Evolutionary conservation across 1,140 invertebrate species (phyloP), one percentile per base, ranked within the genome.

Genomic region (Drosophila parvula): DNA sequence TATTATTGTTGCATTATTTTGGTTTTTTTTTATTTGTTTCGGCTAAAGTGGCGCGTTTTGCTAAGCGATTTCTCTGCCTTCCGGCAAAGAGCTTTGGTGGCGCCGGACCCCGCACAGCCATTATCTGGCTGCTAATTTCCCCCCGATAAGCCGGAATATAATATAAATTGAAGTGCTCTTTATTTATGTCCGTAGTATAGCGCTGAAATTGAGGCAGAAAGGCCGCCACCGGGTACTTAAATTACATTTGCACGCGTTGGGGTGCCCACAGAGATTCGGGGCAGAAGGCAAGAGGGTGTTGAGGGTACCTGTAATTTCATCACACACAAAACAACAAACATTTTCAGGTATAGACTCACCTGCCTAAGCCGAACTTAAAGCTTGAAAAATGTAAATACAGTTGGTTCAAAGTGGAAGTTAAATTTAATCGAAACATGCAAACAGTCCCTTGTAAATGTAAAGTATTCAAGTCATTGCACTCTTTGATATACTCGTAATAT

Each of bases 21-120:
- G 30, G 3, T 47, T 38, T 32, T 60, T 32, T 60, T 30, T 48
- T 12, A 4, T 18, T 61, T 61, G 70, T 34, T 16, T 73, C 55
- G 53, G 76, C 63, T 60, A 50, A 70, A 88, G 83, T 86, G 83
- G 79, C 83, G 84, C 83, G 83, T 79, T 86, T 85, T 43, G 70
- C 74, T 70, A 71, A 71, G 70, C 57, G 51, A 18, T 71, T 32
- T 41, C 58, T 64, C 45, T 43, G 56, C 73, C 67, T 63, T 58
- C 51, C 55, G 70, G 51, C 56, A 56, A 74, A 78, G 71, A 60
- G 67, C 47, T 55, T 81, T 50, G 50, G 43, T 81, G 61, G 55
- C 58, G 70, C 53, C 67, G 30, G 44, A 34, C 11, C 11, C 32
- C 22, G 4, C 18, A 28, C 2, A 27, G n/a, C 9, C 38, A 41